Evolutionary conservation across 2,113 vertebrate species (phyloP), one percentile per base, ranked within the genome.

Genomic region (Elanus axillaris): DNA sequence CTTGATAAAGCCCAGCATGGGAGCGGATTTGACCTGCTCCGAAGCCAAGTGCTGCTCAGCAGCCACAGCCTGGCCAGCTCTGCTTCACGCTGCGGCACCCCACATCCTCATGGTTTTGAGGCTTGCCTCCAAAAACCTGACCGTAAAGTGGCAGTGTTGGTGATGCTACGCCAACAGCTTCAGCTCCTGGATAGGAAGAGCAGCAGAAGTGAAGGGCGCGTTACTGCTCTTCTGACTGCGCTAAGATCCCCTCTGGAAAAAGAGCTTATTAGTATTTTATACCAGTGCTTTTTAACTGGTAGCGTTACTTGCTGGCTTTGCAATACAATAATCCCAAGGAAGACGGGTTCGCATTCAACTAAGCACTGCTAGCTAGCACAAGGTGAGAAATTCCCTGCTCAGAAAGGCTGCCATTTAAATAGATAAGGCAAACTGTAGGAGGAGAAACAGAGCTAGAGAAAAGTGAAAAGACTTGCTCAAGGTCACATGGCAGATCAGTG

Each of bases 361-460:
- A 36, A 96, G 84, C 42, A 59, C 59, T 85, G 66, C 80, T 67
- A 88, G 94, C 86, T 32, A 91, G 60, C 79, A 59, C 87, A 95
- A 96, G 95, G 96, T 97, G 95, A 97, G 97, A 97, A 94, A 97
- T 96, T 96, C 97, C 84, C 96, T 90, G 63, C 87, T 87, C 76
- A 75, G 91, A 95, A 97, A 84, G 90, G 75, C 95, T 97, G 95
- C 95, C 93, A 94, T 96, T 94, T 96, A 91, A 91, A 96, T 90
- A 97, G 95, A 96, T 96, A 97, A 97, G 95, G 56, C 84, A 88
- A 94, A 95, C 26, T 80, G 93, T 93, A 94, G 89, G 87, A 96
- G 94, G 89, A 88, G 96, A 95, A 95, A 91, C 94, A 94, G 91
- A 90, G 94, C 87, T 48, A 52, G 83, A 90, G 87, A 92, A 96